Evolutionary conservation across 2,113 vertebrate species (phyloP), one percentile per base, ranked within the genome.

Genomic region (Vireo altiloquus): DNA sequence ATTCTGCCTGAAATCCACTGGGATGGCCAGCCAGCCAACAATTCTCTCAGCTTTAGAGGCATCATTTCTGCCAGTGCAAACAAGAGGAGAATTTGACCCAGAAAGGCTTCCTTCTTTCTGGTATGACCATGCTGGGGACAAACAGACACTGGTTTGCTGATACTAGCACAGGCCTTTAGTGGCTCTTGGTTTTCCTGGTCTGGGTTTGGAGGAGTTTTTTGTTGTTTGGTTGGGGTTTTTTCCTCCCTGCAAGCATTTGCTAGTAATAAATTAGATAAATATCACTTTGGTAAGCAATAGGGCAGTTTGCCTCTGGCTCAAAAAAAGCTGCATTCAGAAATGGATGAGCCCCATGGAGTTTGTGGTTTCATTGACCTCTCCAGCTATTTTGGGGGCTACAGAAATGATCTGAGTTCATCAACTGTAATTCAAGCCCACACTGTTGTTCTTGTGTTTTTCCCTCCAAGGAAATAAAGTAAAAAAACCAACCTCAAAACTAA

Each of bases 391-490:
- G 37, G 95, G 88, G 76, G 50, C 82, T 85, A 74, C 42, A 82
- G 85, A 90, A 97, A 91, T 90, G 3, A 82, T 90, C 61, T 85
- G 91, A 95, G 87, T 87, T 93, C 87, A 89, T 42, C 56, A 87
- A 10, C 37, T 80, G 84, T 82, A 96, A 92, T 78, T 79, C 84
- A 93, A 96, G 65, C 56, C 75, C 59, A 72, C 50, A 61, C 7
- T 56, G 52, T 70, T 85, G 82, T 83, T 90, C 80, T 82, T 92
- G 80, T 87, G n/a, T 35, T 91, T 86, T 72, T 18, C 7, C 19
- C 75, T 72, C 46, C 60, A 77, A 71, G 80, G 80, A 83, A 89
- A 88, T 22, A 47, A 30, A 59, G 39, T 65, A 8, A 46, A 53
- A 69, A 42, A 35, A 59, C 7, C 4, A 82, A 33, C 16, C 13